These are phyloP conservation scores for Argya squamiceps DNA, from an alignment of 2,797 vertebrate genomes.

Conservation along the genomic window DNA sequence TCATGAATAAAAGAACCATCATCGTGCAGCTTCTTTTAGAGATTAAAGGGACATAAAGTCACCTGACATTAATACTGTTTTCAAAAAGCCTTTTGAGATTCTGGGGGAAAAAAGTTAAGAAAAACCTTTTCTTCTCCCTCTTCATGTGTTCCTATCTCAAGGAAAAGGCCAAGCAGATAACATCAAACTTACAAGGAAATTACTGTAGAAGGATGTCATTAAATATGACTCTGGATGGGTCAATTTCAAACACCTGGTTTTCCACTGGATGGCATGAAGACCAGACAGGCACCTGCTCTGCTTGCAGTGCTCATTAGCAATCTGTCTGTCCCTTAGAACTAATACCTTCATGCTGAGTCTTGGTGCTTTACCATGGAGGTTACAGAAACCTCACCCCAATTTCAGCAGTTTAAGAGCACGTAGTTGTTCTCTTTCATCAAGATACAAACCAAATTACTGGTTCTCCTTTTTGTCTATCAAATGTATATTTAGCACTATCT, in stretches of 20 bases:
- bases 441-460: not conserved
- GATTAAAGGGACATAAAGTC: not conserved
- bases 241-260: not conserved
- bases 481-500: not conserved
- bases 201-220: not conserved
- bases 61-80: not conserved
- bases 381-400: not conserved
- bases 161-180: not conserved
- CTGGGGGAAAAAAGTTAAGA: not conserved
- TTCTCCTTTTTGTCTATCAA: slow-evolving; percentile 20
- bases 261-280: not conserved
- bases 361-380: not conserved
- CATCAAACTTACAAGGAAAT: not conserved
- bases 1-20: not conserved
- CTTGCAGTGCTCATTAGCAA: not conserved
- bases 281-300: not conserved
- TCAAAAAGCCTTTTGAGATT: not conserved
- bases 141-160: not conserved
- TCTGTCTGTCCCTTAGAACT: not conserved
- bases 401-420: fast-evolving
- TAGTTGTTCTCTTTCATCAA: not conserved
- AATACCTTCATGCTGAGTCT: not conserved
- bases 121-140: not conserved
- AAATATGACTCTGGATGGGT: not conserved
- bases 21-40: not conserved